Evolutionary conservation across 2,797 vertebrate species (phyloP), one percentile per base, ranked within the genome.

Genomic region (Macrochelys suwanniensis): DNA sequence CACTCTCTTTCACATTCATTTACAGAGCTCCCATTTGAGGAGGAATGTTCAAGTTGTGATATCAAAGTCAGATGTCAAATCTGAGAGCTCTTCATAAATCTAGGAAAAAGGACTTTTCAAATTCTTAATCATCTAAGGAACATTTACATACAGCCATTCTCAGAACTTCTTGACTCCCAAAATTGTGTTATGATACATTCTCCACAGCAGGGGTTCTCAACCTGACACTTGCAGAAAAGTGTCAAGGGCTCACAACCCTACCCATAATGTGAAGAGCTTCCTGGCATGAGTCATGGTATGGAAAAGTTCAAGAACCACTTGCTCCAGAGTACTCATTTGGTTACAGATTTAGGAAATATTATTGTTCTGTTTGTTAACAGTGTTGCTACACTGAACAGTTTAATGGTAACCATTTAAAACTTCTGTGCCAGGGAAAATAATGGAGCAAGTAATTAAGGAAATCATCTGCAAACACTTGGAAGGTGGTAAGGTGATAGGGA

Each of bases 11-110:
- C 85, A 51, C 1, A 2, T 80, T 50, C 79, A 84, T 5, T 3
- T 56, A 86, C 42, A 92, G 81, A 81, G 47, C 76, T 93, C 74
- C 78, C 59, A 80, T 37, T 91, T 0, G 0, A 79, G 33, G 28
- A 53, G 4, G n/a, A 61, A 50, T 84, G 93, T 23, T 11, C 21
- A 3, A 61, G 31, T 89, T 82, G 78, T 37, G 57, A 59, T n/a
- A 81, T 68, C 61, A 81, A 92, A 94, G 81, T 61, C 45, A 93
- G 85, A 56, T 87, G 49, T 87, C 45, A 81, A 92, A 90, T 82
- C 74, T 86, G 15, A 86, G 61, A 47, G 23, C 11, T 91, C 93
- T 90, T 81, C 80, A 15, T 88, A 56, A 71, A 80, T 93, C 47
- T 80, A 2, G 23, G 11, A 7, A 31, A 33, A 61, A 16, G 6